These are phyloP conservation scores for Latheticus oryzae DNA, from an alignment of 2,888 invertebrate genomes.

Conservation along the genomic window DNA sequence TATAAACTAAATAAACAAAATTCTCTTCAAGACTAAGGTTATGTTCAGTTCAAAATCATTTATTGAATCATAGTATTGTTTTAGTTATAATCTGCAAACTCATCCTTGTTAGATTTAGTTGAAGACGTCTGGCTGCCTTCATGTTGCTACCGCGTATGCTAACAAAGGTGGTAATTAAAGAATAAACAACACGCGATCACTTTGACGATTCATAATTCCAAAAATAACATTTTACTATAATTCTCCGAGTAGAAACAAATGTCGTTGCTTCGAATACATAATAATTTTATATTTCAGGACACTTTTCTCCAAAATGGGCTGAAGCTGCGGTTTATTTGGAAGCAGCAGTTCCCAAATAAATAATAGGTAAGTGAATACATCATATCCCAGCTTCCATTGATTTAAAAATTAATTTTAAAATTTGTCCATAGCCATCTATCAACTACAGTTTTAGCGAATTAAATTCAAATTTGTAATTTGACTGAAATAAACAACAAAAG, in stretches of 20 bases:
- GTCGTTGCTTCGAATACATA: slow-evolving; percentile 1
- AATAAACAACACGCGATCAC: slow-evolving; percentile 32
- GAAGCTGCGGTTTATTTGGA: slow-evolving; percentile 50
- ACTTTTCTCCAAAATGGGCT: slow-evolving; percentile 61
- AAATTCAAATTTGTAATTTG: slow-evolving; percentile 11
- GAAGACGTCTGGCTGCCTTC: slow-evolving; percentile 11
- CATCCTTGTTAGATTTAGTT: slow-evolving; percentile 5
- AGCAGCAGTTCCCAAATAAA: slow-evolving; percentile 34
- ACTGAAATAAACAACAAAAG: slow-evolving; percentile 27
- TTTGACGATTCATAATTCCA: slow-evolving; percentile 27
- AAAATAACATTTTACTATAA: slow-evolving; percentile 24
- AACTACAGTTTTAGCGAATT: neutral
- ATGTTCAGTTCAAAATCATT: no score
- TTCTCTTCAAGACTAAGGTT: no score
- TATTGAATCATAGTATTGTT: no score
- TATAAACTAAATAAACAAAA: no score
- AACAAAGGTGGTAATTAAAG: slow-evolving; percentile 36
- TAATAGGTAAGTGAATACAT: slow-evolving; percentile 25
- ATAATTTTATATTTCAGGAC: slow-evolving; percentile 52
- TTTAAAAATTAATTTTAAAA: slow-evolving; percentile 12
- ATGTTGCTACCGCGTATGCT: slow-evolving; percentile 16
- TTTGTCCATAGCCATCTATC: slow-evolving; percentile 13
- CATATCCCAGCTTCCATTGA: slow-evolving; percentile 5
- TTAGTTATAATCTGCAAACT: slow-evolving; percentile 9
- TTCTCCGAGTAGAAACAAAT: no score